Base-by-base conservation (phyloP, 2,888 invertebrate genomes). In the Alloplasta piceator region DNA sequence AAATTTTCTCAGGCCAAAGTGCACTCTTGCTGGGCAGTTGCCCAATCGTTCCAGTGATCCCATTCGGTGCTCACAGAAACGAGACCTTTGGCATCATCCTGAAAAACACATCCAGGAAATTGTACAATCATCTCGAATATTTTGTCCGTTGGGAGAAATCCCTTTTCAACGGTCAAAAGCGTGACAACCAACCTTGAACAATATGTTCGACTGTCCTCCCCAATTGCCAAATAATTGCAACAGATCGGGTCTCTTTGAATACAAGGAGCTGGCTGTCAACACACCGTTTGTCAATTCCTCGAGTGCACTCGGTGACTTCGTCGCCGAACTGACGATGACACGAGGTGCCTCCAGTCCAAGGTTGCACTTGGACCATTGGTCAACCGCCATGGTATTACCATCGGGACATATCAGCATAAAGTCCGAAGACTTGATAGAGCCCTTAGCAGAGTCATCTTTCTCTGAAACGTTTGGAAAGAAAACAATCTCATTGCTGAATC, bases 261-360 rank as follows among this genome's bases (percentile, higher is more conserved):
- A 93, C 4, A 94, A 89, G 6, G 94, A 89, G 4, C 94, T 95
- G 5, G 94, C 92, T 58, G 94, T 94, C 50, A 95, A 87, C 12
- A 96, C 93, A 0, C 95, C 94, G 87, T 95, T 94, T 5, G 94
- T 94, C 72, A 95, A 94, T 79, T 96, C 95, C n/a, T 95, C 95
- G 52, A 94, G 93, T 0, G 93, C 92, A 4, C 94, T 91, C 82
- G 92, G 92, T 73, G 93, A 92, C 82, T 94, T 94, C 9, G 93
- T 92, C 0, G 93, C 93, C 0, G 88, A 88, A 38, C 86, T 89
- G 3, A 94, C 84, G 90, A 94, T 93, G 4, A 94, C 92, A 52
- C 94, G 90, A 0, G 96, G 94, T 0, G 96, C 96, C 4, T 95
- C 94, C 86, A 94, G 92, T 0, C 94, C 95, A 38, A 96, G 91